Evolutionary conservation across 2,113 vertebrate genomes (phyloP).

Genomic region (Lophochroa leadbeateri): DNA sequence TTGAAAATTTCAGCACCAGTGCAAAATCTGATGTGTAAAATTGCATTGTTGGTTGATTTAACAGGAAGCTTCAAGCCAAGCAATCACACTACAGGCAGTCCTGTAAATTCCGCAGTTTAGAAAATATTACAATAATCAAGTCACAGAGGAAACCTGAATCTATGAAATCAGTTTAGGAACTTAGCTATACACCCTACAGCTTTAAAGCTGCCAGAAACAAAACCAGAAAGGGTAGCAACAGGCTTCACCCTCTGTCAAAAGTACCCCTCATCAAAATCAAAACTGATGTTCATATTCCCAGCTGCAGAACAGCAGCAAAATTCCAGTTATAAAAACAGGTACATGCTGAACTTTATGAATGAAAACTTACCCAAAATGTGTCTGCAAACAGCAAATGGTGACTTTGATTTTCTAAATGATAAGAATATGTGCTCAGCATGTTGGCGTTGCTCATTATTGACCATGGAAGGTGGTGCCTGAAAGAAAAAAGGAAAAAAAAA

Average conservation of each 20-base stretch:
- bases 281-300: not conserved
- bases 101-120: not conserved
- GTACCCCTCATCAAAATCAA: not conserved
- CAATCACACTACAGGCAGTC: not conserved
- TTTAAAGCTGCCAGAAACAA: not conserved
- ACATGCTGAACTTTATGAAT: not conserved
- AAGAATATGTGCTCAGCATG: constrained; percentile 98
- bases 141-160: not conserved
- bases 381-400: constrained; percentile 97
- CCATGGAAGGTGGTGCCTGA: constrained; percentile 98
- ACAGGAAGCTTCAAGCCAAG: not conserved
- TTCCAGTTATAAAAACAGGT: not conserved
- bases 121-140: not conserved
- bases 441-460: constrained; percentile 95
- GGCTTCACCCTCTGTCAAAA: not conserved
- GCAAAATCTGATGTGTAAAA: not conserved
- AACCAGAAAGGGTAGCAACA: not conserved
- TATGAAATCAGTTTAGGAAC: not conserved
- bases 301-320: not conserved
- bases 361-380: constrained; percentile 92
- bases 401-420: constrained; percentile 98
- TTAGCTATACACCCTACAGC: not conserved
- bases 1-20: not conserved
- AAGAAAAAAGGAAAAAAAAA: not conserved
- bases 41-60: not conserved